Conservation (phyloP, 1,140 invertebrate species). For the Rhopalosiphum maidis region DNA sequence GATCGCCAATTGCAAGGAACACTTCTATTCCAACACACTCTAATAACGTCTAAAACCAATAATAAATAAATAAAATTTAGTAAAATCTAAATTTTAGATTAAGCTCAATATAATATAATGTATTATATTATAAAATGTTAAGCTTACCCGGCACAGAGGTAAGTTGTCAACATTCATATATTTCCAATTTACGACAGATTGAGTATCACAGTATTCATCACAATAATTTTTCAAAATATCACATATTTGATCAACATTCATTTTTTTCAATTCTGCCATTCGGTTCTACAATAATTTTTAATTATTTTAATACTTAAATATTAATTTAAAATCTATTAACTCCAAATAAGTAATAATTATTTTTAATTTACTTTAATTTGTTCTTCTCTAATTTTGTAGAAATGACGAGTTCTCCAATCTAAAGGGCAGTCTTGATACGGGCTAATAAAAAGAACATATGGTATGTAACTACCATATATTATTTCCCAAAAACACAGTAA, state of each 20-base stretch:
- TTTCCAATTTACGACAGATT: constrained; percentile 43
- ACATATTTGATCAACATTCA: constrained; percentile 46
- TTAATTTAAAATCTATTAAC: neutral
- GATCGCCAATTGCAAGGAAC: constrained; percentile 69
- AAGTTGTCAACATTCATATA: constrained; percentile 61
- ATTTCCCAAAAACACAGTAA: constrained; percentile 82
- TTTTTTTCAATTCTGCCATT: constrained; percentile 3
- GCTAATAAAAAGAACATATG: constrained; percentile 73
- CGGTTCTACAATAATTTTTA: neutral
- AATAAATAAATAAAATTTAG: constrained; percentile 24
- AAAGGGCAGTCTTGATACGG: constrained; percentile 73
- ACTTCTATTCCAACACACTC: constrained; percentile 67
- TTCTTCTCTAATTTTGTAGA: constrained; percentile 65
- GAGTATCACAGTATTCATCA: constrained; percentile 60
- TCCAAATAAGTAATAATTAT: neutral
- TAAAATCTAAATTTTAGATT: neutral
- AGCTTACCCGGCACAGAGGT: constrained; percentile 65
- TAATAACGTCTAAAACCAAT: constrained; percentile 65
- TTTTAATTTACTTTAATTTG: constrained; percentile 62
- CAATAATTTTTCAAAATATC: constrained; percentile 60
- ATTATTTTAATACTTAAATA: neutral
- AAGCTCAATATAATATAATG: neutral
- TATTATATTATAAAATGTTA: too few relatives aligned
- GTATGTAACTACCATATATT: constrained; percentile 60
- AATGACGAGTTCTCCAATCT: constrained; percentile 70